Conservation (phyloP, 2,113 vertebrate genomes). For the Psophia crepitans region DNA sequence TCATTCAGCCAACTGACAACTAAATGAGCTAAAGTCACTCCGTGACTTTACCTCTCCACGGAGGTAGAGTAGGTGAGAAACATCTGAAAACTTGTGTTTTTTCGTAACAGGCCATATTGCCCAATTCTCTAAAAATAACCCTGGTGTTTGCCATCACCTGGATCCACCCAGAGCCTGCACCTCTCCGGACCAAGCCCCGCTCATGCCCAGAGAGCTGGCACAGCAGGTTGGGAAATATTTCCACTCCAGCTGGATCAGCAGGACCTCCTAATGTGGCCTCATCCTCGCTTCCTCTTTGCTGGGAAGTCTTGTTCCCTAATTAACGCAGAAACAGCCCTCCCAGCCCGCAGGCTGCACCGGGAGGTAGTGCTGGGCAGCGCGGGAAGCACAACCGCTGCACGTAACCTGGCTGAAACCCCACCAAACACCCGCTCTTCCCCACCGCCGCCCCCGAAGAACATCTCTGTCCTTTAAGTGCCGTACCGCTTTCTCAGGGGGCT, state of each 20-base stretch:
- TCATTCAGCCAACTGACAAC: neutral
- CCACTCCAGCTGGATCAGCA: neutral
- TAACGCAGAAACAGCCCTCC: neutral
- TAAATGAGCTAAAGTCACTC: neutral
- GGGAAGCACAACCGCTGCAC: neutral
- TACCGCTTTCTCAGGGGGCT: neutral
- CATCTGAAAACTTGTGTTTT: neutral
- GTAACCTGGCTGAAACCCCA: neutral
- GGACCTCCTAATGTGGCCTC: neutral
- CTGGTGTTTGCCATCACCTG: neutral
- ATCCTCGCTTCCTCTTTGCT: fast-evolving
- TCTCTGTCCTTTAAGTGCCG: constrained; percentile 26
- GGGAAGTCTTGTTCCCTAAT: neutral
- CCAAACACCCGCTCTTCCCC: fast-evolving
- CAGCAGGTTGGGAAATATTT: fast-evolving
- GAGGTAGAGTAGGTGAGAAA: neutral
- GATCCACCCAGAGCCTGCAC: neutral
- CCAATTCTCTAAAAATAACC: neutral
- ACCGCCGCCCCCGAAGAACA: neutral
- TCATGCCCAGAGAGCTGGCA: fast-evolving
- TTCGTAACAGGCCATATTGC: neutral
- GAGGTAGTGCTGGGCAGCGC: fast-evolving
- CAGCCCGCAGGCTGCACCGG: neutral
- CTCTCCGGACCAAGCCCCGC: neutral
- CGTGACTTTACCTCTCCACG: neutral